Base-by-base conservation (phyloP, 2,797 vertebrate genomes). In the Graptemys geographica region DNA sequence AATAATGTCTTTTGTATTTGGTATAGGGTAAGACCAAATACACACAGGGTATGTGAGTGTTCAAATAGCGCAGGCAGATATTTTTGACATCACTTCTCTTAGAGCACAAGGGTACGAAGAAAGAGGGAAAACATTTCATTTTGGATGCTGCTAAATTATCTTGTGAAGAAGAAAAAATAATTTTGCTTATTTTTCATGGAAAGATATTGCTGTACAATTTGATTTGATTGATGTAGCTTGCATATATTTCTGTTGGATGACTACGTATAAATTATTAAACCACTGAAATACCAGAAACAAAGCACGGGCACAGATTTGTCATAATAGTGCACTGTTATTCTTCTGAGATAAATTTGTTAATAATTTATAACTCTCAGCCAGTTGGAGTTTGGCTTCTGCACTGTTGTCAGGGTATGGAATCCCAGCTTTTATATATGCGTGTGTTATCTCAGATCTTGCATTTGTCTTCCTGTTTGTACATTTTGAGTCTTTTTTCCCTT, bases 341-440 rank as follows among this genome's bases (percentile, higher is more conserved):
- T 96, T 96, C 91, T 91, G 92, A 97, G 96, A 97, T 72, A 96
- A 98, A 98, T 95, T 90, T 97, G 94, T 95, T 97, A 96, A 97
- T 95, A 94, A 97, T 97, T 97, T 97, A 93, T 92, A 97, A 94
- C 90, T 97, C 84, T 65, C 62, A 93, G 83, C 65, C 87, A 79
- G 94, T 86, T 86, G 80, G 91, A 92, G 87, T 90, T 95, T 96
- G 57, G 49, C 91, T 96, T 81, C 91, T 90, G 76, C 94, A 86
- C 89, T 96, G 84, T 96, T 97, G 96, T 83, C 80, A n/a, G 79
- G 95, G 93, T 84, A 94, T 47, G 82, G 94, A 96, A 95, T 89
- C 90, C 85, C 74, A 83, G 86, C 90, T 96, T 94, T 93, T 91
- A 87, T 90, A 94, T 74, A 92, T 89, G 83, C 94, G 53, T 96